Percentiles rank a stretch among this genome's conserved stretches.
Evolutionary conservation across 2,113 vertebrate species (phyloP).

Genomic region (Platysternon megacephalum): DNA sequence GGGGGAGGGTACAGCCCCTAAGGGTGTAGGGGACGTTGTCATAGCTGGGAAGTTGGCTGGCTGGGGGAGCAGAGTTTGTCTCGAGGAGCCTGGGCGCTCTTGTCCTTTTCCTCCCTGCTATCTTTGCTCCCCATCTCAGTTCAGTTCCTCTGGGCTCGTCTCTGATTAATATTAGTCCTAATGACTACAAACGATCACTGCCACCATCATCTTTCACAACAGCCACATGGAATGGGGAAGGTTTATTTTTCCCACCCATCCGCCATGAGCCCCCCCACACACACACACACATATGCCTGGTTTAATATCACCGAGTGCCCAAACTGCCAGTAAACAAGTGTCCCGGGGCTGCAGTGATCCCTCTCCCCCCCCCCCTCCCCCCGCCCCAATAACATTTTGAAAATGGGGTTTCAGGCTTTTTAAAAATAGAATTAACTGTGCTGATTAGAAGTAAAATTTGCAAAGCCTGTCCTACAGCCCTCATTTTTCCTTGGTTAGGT

Average conservation of each 20-base stretch:
- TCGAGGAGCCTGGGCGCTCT: background rate
- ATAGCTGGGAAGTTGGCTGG: background rate
- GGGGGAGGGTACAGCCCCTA: background rate
- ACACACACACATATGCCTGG: background rate
- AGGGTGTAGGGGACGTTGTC: background rate
- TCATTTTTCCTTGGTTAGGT: background rate
- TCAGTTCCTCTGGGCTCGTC: background rate
- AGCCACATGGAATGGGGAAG: background rate
- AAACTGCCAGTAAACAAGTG: conserved; percentile 35
- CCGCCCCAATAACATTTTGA: background rate
- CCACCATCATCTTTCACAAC: background rate
- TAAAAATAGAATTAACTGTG: background rate
- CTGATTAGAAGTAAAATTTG: background rate
- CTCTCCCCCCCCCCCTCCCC: no score
- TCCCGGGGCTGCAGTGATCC: background rate
- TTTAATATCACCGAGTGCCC: background rate
- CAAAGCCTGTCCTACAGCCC: background rate
- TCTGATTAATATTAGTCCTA: background rate
- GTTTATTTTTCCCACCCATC: conserved; percentile 35
- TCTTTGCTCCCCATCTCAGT: background rate
- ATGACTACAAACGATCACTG: background rate
- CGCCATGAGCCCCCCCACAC: conserved; percentile 25
- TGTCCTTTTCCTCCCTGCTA: background rate
- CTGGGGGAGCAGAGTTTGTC: background rate
- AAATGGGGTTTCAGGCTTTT: background rate